These are phyloP conservation scores for Venustaconcha ellipsiformis DNA, from an alignment of 1,140 invertebrate genomes.

Conservation along the genomic window DNA sequence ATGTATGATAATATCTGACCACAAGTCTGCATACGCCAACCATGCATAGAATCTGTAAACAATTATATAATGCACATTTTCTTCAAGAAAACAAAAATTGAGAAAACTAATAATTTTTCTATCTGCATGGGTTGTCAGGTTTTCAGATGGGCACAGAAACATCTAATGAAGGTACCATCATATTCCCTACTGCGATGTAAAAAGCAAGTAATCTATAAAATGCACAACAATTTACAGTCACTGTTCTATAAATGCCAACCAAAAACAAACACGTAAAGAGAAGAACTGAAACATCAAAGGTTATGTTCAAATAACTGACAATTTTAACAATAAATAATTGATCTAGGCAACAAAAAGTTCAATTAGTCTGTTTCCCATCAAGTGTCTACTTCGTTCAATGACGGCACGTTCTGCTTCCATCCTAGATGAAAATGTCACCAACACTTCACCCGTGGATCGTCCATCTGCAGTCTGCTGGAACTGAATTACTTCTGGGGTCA, in stretches of 20 bases:
- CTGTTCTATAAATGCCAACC: neutral
- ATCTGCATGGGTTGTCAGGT: no score
- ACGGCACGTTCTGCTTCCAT: constrained; percentile 75
- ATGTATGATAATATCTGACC: no score
- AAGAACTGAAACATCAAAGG: neutral
- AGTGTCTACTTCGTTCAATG: constrained; percentile 71
- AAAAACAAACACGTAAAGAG: neutral
- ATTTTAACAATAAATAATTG: neutral
- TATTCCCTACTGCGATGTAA: no score
- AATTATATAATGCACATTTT: no score
- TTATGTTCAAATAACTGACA: neutral
- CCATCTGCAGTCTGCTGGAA: constrained; percentile 71
- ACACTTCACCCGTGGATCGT: constrained; percentile 72
- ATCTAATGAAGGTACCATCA: no score
- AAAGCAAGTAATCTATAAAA: no score
- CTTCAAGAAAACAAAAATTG: no score
- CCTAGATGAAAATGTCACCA: constrained; percentile 72
- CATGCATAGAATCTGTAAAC: no score
- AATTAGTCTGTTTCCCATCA: constrained; percentile 74
- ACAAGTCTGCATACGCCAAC: no score
- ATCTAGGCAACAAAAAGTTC: constrained; percentile 68
- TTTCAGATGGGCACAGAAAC: no score
- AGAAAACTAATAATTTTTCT: no score
- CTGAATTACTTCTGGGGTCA: constrained; percentile 72
- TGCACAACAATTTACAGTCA: no score